Evolutionary conservation across 2,888 invertebrate genomes (phyloP).

Genomic region (Habrosyne pyritoides): DNA sequence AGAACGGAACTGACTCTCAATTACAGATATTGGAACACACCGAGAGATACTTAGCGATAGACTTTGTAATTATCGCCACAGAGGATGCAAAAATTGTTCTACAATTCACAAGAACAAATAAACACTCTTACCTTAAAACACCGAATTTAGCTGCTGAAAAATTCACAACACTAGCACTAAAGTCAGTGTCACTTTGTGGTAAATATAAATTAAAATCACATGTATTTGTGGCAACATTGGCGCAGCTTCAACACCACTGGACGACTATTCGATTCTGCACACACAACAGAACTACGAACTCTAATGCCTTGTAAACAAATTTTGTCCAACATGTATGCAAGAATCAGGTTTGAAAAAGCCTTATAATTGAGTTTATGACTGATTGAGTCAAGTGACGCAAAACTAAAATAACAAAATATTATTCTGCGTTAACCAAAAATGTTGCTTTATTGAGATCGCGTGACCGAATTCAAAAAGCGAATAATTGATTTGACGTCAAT

Average conservation of each 20-base stretch:
- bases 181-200: neutral
- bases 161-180: neutral
- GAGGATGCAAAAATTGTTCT: too few relatives aligned
- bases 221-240: neutral
- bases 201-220: neutral
- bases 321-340: neutral
- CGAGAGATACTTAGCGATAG: too few relatives aligned
- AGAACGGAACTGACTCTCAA: too few relatives aligned
- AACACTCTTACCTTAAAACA: neutral
- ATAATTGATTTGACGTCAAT: too few relatives aligned
- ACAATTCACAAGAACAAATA: too few relatives aligned
- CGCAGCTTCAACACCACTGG: neutral
- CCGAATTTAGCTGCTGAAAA: neutral
- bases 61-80: too few relatives aligned
- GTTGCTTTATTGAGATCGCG: too few relatives aligned
- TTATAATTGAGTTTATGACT: neutral
- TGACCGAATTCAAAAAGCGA: too few relatives aligned
- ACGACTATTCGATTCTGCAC: neutral
- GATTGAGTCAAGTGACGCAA: neutral
- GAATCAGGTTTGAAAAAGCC: neutral
- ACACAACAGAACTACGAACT: neutral
- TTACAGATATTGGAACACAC: too few relatives aligned
- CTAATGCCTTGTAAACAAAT: neutral
- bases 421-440: too few relatives aligned
- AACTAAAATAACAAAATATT: neutral